Percentiles rank a stretch among this genome's conserved stretches.
Evolutionary conservation across 2,888 invertebrate species (phyloP).

Genomic region (Gastrophysa polygoni): DNA sequence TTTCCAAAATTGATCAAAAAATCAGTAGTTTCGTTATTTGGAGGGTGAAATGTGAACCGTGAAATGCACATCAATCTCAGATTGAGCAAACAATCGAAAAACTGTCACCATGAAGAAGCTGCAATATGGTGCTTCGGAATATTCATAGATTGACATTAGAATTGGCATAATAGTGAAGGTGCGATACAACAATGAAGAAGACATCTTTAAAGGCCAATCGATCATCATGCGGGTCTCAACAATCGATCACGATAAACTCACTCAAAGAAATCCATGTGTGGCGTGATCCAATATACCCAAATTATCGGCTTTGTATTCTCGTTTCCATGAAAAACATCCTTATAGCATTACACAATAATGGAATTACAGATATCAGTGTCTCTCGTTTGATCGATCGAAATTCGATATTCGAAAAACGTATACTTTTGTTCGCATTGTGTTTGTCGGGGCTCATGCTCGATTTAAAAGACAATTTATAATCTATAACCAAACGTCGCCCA

Average conservation of each 20-base stretch:
- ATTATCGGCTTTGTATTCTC: conserved; percentile 28
- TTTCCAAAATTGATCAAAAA: no score
- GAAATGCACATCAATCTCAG: no score
- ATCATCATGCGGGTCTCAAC: neutral
- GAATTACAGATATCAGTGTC: conserved; percentile 46
- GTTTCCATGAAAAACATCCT: conserved; percentile 29
- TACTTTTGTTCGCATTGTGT: conserved; percentile 34
- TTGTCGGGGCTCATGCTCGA: conserved; percentile 27
- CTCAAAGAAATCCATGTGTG: conserved; percentile 17
- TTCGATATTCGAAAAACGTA: conserved; percentile 38
- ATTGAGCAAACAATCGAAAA: no score
- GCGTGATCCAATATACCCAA: conserved; percentile 37
- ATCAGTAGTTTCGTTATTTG: no score
- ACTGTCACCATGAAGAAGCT: no score
- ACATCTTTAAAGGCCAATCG: neutral
- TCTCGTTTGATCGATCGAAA: conserved; percentile 45
- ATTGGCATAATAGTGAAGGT: no score
- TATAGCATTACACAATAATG: conserved; percentile 35
- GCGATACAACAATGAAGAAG: neutral
- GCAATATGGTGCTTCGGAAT: no score
- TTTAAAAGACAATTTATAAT: conserved; percentile 36
- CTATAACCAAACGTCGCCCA: conserved; percentile 28
- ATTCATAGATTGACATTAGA: no score
- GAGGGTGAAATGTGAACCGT: no score
- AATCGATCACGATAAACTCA: neutral